phyloP scores from a whole-genome alignment of 2,888 invertebrate species.

The Arenicola marina region DNA sequence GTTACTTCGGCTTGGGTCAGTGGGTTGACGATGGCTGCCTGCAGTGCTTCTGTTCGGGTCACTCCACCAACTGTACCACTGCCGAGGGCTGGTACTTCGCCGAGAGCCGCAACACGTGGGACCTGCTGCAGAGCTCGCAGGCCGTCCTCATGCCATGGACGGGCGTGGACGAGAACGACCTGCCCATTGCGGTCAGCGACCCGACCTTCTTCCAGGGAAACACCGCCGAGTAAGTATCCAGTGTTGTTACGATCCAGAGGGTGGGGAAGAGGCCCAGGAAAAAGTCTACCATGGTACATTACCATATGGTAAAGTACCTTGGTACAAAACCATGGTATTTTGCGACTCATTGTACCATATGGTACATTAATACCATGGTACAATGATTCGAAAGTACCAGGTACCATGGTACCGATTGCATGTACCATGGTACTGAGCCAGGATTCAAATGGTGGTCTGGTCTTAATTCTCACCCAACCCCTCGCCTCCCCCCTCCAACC shows the following conservation, averaged over 20 bases:
- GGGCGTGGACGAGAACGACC: conserved; percentile 26
- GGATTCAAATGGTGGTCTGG: too few species aligned
- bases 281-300: background rate
- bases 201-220: conserved; percentile 5
- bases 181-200: conserved; percentile 19
- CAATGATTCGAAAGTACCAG: too few species aligned
- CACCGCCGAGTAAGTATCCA: conserved; percentile 12
- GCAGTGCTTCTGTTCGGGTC: conserved; percentile 41
- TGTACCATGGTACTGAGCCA: too few species aligned
- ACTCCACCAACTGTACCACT: conserved; percentile 34
- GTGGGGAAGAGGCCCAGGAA: background rate
- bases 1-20: conserved; percentile 39
- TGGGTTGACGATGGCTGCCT: conserved; percentile 40
- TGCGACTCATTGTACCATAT: too few species aligned
- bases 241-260: background rate
- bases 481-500: too few species aligned
- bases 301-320: too few species aligned
- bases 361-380: too few species aligned
- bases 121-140: conserved; percentile 16
- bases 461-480: too few species aligned
- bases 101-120: conserved; percentile 28
- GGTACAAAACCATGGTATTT: too few species aligned
- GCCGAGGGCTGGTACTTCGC: conserved; percentile 36
- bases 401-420: too few species aligned
- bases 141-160: conserved; percentile 30